Base-by-base conservation (phyloP, 2,888 invertebrate species). In the Exephanes ischioxanthus region DNA sequence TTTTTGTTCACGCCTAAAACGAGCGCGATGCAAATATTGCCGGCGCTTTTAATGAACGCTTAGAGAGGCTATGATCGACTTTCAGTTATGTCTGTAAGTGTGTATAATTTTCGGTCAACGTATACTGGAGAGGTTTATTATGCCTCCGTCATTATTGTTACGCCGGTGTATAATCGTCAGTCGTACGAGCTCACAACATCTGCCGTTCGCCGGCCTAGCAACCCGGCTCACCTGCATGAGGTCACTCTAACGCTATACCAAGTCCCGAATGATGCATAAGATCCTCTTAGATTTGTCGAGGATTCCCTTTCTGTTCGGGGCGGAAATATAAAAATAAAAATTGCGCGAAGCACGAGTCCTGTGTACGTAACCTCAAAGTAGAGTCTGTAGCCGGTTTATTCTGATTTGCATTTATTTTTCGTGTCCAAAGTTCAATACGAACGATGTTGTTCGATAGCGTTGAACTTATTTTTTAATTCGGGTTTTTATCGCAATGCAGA, bases 1-100 rank as follows among this genome's bases (percentile, higher is more conserved):
- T 80, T 67, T 77, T 79, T 41, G 41, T 41, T 67, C 37, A 51
- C 45, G 45, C 67, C 75, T 68, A 85, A 71, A 84, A 84, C 19
- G 9, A 58, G 11, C 26, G n/a, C 16, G 4, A 2, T 16, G 33
- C 1, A 33, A 63, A 63, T 63, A 33, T 30, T n/a, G 16, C 33
- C 16, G 61, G 14, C 0, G 30, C 16, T 63, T 63, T 63, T 30
- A 16, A 63, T n/a, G 14, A 30, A n/a, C 33, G 26, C 16, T 6
- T 26, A 4, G 22, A 4, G 14, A 58, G 4, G 22, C 16, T 63
- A 16, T 30, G 2, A 33, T 7, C 5, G 16, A 6, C 33, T 63
- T 14, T 4, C 61, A 7, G 6, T 30, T 63, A 63, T n/a, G 33
- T 63, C 1, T 33, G 2, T 63, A 16, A 0, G 7, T 53, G 2